Evolutionary conservation across 2,888 invertebrate genomes (phyloP), one percentile per base, ranked within the genome.

Genomic region (Boloria selene): DNA sequence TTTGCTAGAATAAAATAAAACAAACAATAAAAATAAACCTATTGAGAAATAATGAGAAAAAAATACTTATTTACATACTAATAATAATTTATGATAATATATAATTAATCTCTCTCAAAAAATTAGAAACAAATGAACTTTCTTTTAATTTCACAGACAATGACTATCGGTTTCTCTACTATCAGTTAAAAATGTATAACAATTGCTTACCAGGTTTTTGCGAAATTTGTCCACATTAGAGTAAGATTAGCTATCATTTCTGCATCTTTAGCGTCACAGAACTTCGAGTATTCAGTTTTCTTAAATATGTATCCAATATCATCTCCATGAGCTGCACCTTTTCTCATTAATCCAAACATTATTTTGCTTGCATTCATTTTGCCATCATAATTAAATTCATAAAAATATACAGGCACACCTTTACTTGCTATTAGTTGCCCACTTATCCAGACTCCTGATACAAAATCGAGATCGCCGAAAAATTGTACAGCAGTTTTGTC

Each of bases 161-260:
- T 22, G 3, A 22, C 1, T 17, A 3, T 6, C 17, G 22, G 13
- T 51, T 38, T 7, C 31, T 10, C 2, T 3, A 2, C 31, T 38
- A 10, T 31, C 7, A 7, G 7, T 31, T 31, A 13, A 13, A 18
- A 51, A 2, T 22, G 22, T 10, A 22, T 18, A 3, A 16, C 17
- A 59, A 38, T 62, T 52, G 17, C 76, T 71, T 77, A 87, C 88
- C 83, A 74, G 50, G 76, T 77, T 76, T 84, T 88, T 2, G 83
- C 84, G 67, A 87, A 77, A 64, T 73, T 72, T 1, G 86, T 83
- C 83, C 84, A 86, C 78, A 88, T 75, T 58, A 75, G 81, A 1
- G 78, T 76, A 45, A 85, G 70, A 64, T 74, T 73, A 3, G 69
- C 64, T 50, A 68, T 69, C 47, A 75, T 50, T 50, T 70, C 67